A percentile compares a stretch with the other conserved stretches of the same genome.
phyloP scores from a whole-genome alignment of 2,113 vertebrate genomes.

The Corythornis madagascariensis region DNA sequence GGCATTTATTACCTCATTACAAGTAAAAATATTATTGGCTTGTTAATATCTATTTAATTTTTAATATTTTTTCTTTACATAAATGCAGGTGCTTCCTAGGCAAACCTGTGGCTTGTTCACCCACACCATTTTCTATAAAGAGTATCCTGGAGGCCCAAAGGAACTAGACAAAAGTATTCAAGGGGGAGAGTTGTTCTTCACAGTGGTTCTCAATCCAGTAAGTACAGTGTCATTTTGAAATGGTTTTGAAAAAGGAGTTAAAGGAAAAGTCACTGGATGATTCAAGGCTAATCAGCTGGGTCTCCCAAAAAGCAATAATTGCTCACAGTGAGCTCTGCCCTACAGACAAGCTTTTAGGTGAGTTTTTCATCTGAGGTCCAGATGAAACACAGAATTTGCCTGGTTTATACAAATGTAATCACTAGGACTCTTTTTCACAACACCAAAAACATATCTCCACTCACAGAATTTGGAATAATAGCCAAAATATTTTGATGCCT shows the following conservation, averaged over 20 bases:
- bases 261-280: background rate
- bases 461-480: background rate
- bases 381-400: background rate
- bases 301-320: background rate
- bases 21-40: background rate
- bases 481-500: background rate
- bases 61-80: background rate
- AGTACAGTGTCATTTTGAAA: slow-evolving; percentile 67
- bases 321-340: background rate
- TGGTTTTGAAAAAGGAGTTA: background rate
- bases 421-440: background rate
- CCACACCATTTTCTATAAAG: slow-evolving; percentile 98
- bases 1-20: background rate
- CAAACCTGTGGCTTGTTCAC: slow-evolving; percentile 98
- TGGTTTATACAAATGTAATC: background rate
- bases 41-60: background rate
- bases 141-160: slow-evolving; percentile 94
- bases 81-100: slow-evolving; percentile 90
- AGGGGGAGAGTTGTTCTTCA: slow-evolving; percentile 96
- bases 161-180: slow-evolving; percentile 96
- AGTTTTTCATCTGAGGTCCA: background rate
- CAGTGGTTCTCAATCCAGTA: slow-evolving; percentile 94
- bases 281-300: background rate
- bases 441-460: background rate
- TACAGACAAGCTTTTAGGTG: background rate